Evolutionary conservation across 1,140 invertebrate genomes (phyloP).

Genomic region (Temnothorax curvispinosus): DNA sequence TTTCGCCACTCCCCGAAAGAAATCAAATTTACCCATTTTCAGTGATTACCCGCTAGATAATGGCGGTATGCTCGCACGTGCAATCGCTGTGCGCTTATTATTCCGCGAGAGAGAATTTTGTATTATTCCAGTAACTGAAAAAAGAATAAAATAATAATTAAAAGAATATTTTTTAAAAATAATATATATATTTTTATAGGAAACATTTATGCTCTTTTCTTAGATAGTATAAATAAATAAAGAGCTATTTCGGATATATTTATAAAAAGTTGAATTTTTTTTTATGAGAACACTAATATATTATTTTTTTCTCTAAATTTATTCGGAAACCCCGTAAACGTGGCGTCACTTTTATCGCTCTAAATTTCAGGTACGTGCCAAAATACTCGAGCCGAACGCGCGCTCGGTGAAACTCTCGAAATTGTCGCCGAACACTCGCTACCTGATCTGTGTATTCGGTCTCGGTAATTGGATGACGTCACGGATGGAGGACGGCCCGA

Average conservation of each 20-base stretch:
- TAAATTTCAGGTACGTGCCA: slow-evolving; percentile 89
- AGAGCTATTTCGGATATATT: background rate
- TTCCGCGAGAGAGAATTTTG: background rate
- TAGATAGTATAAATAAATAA: background rate
- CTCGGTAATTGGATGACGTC: slow-evolving; percentile 89
- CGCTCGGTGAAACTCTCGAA: slow-evolving; percentile 90
- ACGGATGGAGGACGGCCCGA: slow-evolving; percentile 69
- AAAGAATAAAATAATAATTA: background rate
- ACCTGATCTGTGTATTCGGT: slow-evolving; percentile 94
- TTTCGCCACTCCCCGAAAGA: slow-evolving; percentile 18
- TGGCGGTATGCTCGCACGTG: background rate
- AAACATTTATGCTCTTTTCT: background rate
- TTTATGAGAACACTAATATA: background rate
- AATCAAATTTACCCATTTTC: slow-evolving; percentile 37
- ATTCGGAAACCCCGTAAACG: background rate
- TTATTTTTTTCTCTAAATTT: background rate
- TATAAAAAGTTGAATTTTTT: background rate
- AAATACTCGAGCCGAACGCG: slow-evolving; percentile 89
- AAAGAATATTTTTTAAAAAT: background rate
- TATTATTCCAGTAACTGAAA: background rate
- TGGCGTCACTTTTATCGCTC: background rate
- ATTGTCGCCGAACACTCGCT: slow-evolving; percentile 91
- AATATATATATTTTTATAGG: background rate
- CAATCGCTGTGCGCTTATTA: background rate
- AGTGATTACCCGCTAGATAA: slow-evolving; percentile 3